phyloP scores from a whole-genome alignment of 1,140 invertebrate species.

The Brachionus paranguensis region DNA sequence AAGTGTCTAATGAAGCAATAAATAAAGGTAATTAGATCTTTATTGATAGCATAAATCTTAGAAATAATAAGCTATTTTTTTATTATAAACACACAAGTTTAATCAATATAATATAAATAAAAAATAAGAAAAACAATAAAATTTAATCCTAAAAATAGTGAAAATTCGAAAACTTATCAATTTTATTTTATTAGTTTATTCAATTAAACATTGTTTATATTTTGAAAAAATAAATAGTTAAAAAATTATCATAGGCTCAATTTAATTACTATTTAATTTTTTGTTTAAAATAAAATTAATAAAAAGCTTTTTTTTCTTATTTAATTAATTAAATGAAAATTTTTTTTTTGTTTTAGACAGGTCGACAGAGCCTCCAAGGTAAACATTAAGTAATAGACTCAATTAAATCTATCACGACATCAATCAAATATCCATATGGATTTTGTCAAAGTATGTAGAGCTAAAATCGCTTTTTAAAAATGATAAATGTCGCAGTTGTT shows the following conservation, averaged over 20 bases:
- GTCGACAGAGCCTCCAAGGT: neutral
- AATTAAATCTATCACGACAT: neutral
- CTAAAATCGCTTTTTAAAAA: neutral
- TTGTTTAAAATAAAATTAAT: neutral
- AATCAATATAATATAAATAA: neutral
- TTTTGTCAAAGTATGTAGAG: neutral
- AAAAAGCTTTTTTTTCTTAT: neutral
- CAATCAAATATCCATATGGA: neutral
- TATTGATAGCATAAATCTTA: neutral
- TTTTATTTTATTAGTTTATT: neutral
- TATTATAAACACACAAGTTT: neutral
- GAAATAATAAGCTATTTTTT: neutral
- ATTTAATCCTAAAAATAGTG: no score
- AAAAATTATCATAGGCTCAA: neutral
- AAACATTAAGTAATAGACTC: neutral
- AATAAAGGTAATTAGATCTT: neutral
- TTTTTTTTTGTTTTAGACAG: neutral
- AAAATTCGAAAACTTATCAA: neutral
- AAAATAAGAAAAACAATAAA: no score
- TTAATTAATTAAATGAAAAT: neutral
- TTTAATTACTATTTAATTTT: neutral
- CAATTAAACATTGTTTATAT: neutral
- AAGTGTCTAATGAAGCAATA: neutral
- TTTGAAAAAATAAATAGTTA: neutral
- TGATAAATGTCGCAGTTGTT: neutral